Evolutionary conservation across 1,140 invertebrate genomes (phyloP).

Genomic region (Ceratina japonica): DNA sequence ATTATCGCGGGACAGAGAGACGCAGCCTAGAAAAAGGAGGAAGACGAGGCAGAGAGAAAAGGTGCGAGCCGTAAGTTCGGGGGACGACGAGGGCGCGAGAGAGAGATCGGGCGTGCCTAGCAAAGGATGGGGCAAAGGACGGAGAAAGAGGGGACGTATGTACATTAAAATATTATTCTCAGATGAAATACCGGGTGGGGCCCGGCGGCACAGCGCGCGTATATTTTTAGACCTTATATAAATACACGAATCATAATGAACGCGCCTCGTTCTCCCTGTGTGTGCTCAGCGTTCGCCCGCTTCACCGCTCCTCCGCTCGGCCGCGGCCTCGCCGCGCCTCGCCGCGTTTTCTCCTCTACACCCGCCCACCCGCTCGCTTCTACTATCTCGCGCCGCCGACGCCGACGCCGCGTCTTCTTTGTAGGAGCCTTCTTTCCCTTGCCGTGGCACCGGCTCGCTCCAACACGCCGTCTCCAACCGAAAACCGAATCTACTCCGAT

Average conservation of each 20-base stretch:
- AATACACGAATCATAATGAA: slow-evolving; percentile 81
- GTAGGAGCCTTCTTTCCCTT: slow-evolving; percentile 53
- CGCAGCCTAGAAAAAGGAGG: slow-evolving; percentile 11
- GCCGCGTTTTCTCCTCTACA: slow-evolving; percentile 30
- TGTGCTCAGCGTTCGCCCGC: slow-evolving; percentile 47
- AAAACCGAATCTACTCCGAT: no score
- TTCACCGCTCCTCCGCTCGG: slow-evolving; percentile 29
- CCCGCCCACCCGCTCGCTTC: slow-evolving; percentile 8
- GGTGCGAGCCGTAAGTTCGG: slow-evolving; percentile 22
- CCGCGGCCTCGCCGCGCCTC: slow-evolving; percentile 41
- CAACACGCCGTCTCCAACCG: no score
- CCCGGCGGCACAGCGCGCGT: slow-evolving; percentile 75
- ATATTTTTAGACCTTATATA: slow-evolving; percentile 81
- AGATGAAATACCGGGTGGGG: slow-evolving; percentile 80
- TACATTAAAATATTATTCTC: slow-evolving; percentile 81
- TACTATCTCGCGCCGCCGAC: slow-evolving; percentile 56
- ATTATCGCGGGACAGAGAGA: slow-evolving; percentile 33
- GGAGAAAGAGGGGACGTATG: slow-evolving; percentile 61
- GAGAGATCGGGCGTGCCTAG: slow-evolving; percentile 44
- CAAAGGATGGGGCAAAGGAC: slow-evolving; percentile 28
- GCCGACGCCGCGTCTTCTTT: slow-evolving; percentile 47
- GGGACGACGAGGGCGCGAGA: slow-evolving; percentile 34
- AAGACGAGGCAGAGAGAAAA: slow-evolving; percentile 29
- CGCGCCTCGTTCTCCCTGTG: slow-evolving; percentile 63
- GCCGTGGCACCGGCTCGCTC: slow-evolving; percentile 22